These are phyloP conservation scores for Sebastiscus tertius DNA, from an alignment of 2,797 vertebrate genomes.

Conservation along the genomic window DNA sequence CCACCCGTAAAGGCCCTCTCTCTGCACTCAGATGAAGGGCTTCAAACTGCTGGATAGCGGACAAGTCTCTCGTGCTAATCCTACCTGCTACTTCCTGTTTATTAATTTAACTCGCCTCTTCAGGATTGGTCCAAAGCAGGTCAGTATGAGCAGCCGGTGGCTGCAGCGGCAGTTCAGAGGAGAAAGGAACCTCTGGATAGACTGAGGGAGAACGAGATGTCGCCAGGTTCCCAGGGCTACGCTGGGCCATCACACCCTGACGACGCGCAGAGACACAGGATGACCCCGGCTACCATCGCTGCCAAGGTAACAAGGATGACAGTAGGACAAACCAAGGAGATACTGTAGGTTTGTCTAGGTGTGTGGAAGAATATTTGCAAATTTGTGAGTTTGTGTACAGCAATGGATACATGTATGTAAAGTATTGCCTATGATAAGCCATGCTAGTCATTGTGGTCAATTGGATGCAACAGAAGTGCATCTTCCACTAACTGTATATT, in stretches of 20 bases:
- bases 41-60: constrained; percentile 83
- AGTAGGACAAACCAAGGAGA: background rate
- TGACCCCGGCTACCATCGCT: constrained; percentile 89
- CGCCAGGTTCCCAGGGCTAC: constrained; percentile 76
- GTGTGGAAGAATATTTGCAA: background rate
- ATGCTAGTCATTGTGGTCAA: background rate
- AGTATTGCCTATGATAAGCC: background rate
- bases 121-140: constrained; percentile 97
- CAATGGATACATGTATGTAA: background rate
- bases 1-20: constrained; percentile 69
- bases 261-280: constrained; percentile 85
- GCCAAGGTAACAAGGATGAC: constrained; percentile 86
- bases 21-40: constrained; percentile 83
- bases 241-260: constrained; percentile 77
- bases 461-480: background rate
- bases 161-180: constrained; percentile 84
- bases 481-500: background rate
- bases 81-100: constrained; percentile 30
- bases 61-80: constrained; percentile 62
- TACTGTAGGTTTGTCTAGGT: background rate
- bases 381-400: too few relatives aligned
- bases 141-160: constrained; percentile 89
- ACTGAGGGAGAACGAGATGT: constrained; percentile 87
- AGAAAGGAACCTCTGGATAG: constrained; percentile 92
- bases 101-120: constrained; percentile 66